phyloP scores from a whole-genome alignment of 2,113 vertebrate genomes.

The Dipodomys stephensi region DNA sequence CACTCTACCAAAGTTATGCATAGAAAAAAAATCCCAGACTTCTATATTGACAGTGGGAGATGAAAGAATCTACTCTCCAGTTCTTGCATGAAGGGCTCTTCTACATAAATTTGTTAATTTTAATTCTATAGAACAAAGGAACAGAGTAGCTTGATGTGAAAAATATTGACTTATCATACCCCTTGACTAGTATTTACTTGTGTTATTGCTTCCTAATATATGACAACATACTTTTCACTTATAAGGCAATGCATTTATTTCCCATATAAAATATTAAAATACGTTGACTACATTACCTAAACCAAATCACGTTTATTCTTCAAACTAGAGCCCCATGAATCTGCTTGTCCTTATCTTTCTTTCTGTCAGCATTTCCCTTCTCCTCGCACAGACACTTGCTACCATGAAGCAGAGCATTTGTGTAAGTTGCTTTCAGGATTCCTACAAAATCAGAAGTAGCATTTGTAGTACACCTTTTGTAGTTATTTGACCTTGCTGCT shows the following conservation, averaged over 20 bases:
- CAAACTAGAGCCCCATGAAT: background rate
- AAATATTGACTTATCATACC: slow-evolving; percentile 15
- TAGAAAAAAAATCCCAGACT: slow-evolving; percentile 6
- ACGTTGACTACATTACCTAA: slow-evolving; percentile 30
- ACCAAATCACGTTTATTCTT: slow-evolving; percentile 51
- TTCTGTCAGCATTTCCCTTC: slow-evolving; percentile 54
- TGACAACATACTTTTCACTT: slow-evolving; percentile 19
- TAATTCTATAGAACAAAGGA: slow-evolving; percentile 18
- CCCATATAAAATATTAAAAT: slow-evolving; percentile 60
- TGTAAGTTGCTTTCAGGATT: slow-evolving; percentile 68
- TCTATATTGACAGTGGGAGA: background rate
- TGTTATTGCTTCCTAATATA: slow-evolving; percentile 42
- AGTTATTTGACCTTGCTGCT: slow-evolving; percentile 84
- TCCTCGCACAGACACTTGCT: background rate
- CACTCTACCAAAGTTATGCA: background rate
- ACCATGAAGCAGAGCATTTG: slow-evolving; percentile 64
- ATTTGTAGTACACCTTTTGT: slow-evolving; percentile 76
- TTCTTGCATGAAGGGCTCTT: slow-evolving; percentile 11
- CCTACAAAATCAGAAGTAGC: slow-evolving; percentile 68
- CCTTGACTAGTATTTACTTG: background rate
- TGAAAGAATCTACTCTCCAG: background rate
- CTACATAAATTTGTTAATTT: slow-evolving; percentile 50
- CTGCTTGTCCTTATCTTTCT: slow-evolving; percentile 34
- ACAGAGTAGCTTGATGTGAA: background rate
- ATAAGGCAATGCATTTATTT: background rate